Evolutionary conservation across 2,797 vertebrate species (phyloP), one percentile per base, ranked within the genome.

Genomic region (Enteromius paludinosus): DNA sequence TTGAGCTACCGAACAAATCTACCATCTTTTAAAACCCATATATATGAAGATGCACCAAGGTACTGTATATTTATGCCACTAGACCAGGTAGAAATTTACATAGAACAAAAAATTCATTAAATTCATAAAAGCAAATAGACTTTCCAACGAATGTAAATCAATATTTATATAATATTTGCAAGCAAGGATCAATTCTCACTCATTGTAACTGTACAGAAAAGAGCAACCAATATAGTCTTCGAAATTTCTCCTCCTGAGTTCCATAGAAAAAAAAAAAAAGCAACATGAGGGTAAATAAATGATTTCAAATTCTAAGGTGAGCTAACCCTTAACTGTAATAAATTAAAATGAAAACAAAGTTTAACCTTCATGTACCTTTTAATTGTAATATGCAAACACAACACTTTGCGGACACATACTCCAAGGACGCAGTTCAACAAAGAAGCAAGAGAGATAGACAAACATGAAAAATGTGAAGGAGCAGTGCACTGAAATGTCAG

Each of bases 401-500:
- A 71, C 71, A 43, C 73, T 43, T 65, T 70, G 54, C 59, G 5
- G 28, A 38, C 47, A 73, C 65, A 18, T 64, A 65, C 64, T 56
- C 52, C 38, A 74, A 64, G 69, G 78, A 68, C 30, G 71, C 77
- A 62, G 78, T 65, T 64, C 14, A 10, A 47, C 30, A 73, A 11
- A 78, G 33, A 41, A 33, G 38, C 38, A 38, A 76, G 38, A 69
- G 35, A 80, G 35, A 54, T 66, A 62, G 38, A 43, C 65, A 81
- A 73, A 83, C 41, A 84, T 80, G 78, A 82, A 83, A 83, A 75
- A 70, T 75, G 56, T 64, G 79, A 82, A 23, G 49, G 41, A 79
- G 73, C 66, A 77, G 52, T 49, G 52, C 80, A 54, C 20, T 72
- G 79, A 74, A 82, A 88, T 79, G 81, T 84, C 78, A 86, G 83